Conservation (phyloP, 2,797 vertebrate genomes). For the Uromys caudimaculatus region DNA sequence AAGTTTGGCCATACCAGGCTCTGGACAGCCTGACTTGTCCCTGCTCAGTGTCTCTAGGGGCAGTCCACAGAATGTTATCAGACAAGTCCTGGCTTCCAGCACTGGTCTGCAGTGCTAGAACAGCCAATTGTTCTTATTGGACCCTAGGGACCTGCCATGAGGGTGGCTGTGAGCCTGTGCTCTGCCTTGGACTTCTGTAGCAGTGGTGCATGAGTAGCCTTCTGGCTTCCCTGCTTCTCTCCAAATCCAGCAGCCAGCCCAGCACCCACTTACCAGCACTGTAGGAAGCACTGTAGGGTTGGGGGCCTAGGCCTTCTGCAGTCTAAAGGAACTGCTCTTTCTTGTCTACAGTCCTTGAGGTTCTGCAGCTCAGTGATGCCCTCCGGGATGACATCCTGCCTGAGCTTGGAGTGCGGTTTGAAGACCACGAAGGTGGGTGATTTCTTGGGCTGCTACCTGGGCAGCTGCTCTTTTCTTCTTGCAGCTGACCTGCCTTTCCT, state of each 20-base stretch:
- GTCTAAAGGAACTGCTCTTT: not conserved
- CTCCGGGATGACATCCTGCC: slow-evolving; percentile 94
- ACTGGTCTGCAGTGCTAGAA: rapidly evolving
- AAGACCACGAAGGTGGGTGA: slow-evolving; percentile 96
- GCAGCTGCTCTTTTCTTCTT: not conserved
- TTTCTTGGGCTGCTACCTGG: not conserved
- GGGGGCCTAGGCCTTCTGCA: rapidly evolving
- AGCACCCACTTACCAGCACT: not conserved
- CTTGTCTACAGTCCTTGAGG: slow-evolving; percentile 89
- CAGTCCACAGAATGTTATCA: rapidly evolving
- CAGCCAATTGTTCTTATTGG: rapidly evolving
- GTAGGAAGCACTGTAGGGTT: rapidly evolving
- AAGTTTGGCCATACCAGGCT: not conserved
- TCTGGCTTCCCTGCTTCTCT: not conserved
- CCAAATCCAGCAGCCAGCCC: not conserved
- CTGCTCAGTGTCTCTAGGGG: not conserved
- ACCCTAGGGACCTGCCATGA: not conserved
- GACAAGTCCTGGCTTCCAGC: not conserved
- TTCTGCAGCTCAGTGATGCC: slow-evolving; percentile 93
- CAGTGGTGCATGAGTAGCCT: not conserved
- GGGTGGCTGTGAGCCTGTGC: not conserved
- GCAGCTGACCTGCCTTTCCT: not conserved
- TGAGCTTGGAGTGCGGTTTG: slow-evolving; percentile 96
- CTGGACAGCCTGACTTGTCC: not conserved
- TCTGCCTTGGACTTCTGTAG: not conserved